Base-by-base conservation (phyloP, 2,113 vertebrate genomes). In the Perca fluviatilis region DNA sequence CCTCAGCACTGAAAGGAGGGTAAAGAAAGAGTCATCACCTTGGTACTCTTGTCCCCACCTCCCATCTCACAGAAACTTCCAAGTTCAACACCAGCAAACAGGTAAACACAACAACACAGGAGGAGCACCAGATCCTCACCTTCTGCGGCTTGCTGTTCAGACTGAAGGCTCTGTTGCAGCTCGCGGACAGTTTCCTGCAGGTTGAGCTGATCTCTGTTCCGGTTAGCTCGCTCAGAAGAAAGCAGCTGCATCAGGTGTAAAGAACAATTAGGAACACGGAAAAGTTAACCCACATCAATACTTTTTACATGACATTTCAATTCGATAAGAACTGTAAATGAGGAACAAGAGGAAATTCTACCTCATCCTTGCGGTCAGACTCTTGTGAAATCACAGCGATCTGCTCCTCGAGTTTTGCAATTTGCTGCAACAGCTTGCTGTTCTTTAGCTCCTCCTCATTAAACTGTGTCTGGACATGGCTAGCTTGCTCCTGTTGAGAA, bases 391-490 rank as follows among this genome's bases (percentile, higher is more conserved):
- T 84, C 63, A 96, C 89, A 36, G 92, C 30, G 53, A 97, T 95
- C 81, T 97, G 96, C 92, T 97, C 97, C 23, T 98, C 98, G 49
- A 98, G 89, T 85, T 96, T 99, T 83, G 95, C 93, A 49, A 98
- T 93, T 58, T 97, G 95, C 89, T 97, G 97, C 88, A 97, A 85
- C 33, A 99, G 94, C 84, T 96, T 99, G 60, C 96, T 86, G 88
- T 96, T 97, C 84, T 96, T 97, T 66, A 95, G 92, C 88, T 98
- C 97, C 72, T 97, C 97, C 57, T 97, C 97, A 71, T 97, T 96
- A 62, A 98, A 66, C 88, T 95, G 97, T 13, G 88, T 89, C 92
- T 97, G 97, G 71, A 97, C 91, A 68, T 61, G 50, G 83, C 88
- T 95, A 57, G 95, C 86, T 77, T 98, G 96, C 21, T 98, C 97